phyloP scores from a whole-genome alignment of 2,888 invertebrate species.

The Amphiduros pacificus region DNA sequence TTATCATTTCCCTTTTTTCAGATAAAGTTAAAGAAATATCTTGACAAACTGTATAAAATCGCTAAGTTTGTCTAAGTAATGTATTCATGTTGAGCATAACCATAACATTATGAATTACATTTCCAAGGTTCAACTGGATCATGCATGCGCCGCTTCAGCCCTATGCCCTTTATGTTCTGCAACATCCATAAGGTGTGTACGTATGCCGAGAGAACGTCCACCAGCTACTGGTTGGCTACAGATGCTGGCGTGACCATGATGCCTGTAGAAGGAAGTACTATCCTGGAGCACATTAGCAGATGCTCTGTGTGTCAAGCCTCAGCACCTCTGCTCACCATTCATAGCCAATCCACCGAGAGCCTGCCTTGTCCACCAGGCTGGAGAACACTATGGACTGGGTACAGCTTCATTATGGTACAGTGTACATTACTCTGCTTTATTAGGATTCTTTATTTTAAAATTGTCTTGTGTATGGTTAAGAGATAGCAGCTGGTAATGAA shows the following conservation, averaged over 20 bases:
- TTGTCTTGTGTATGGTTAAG: too few relatives aligned
- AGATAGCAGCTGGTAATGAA: too few relatives aligned
- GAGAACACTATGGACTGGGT: conserved; percentile 92
- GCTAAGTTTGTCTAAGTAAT: too few relatives aligned
- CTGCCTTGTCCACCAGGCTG: conserved; percentile 90
- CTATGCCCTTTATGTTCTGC: conserved; percentile 96
- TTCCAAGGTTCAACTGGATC: conserved; percentile 80
- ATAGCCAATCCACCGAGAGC: conserved; percentile 83
- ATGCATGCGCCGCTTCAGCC: conserved; percentile 89
- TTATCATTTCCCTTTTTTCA: too few relatives aligned
- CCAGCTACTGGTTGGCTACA: conserved; percentile 95
- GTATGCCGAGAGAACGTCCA: conserved; percentile 93
- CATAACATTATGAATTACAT: too few relatives aligned
- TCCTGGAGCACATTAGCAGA: conserved; percentile 75
- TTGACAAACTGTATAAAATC: too few relatives aligned
- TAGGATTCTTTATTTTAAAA: too few relatives aligned
- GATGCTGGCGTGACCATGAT: conserved; percentile 90
- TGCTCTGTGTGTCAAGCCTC: conserved; percentile 97
- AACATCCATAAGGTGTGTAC: conserved; percentile 93
- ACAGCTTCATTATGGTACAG: conserved; percentile 93
- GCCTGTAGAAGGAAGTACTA: conserved; percentile 70
- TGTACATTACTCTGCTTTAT: neutral
- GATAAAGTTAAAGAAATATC: too few relatives aligned
- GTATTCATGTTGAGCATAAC: too few relatives aligned
- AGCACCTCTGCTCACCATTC: conserved; percentile 93